Evolutionary conservation across 2,113 vertebrate species (phyloP).

Genomic region (Zosterops pallidus): DNA sequence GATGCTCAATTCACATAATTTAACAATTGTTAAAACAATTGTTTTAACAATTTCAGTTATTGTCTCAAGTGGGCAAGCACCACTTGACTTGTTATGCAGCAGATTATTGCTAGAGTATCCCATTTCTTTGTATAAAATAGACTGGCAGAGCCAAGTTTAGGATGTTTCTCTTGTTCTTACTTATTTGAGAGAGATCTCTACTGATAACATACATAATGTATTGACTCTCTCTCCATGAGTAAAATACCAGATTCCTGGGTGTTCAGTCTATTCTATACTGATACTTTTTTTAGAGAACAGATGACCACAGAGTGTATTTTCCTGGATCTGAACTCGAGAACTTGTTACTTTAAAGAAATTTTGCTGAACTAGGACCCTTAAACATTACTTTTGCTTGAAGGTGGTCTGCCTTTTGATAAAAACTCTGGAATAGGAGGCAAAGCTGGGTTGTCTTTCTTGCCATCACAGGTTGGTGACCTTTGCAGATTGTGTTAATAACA

Average conservation of each 20-base stretch:
- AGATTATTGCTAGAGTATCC: neutral
- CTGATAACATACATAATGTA: neutral
- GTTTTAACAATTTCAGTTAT: neutral
- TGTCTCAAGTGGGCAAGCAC: neutral
- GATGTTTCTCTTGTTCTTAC: neutral
- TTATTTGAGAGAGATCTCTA: neutral
- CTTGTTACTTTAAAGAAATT: neutral
- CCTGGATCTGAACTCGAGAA: neutral
- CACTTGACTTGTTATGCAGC: neutral
- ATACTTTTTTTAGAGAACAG: neutral
- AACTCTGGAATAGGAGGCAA: neutral
- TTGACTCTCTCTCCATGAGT: neutral
- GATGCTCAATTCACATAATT: neutral
- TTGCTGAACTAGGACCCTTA: neutral
- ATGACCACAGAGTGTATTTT: neutral
- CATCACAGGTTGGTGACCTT: neutral
- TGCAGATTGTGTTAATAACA: neutral
- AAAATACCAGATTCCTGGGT: neutral
- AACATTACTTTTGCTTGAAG: neutral
- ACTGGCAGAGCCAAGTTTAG: neutral
- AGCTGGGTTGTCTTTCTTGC: neutral
- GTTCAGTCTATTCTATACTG: neutral
- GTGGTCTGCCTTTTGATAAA: neutral
- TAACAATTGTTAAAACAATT: neutral
- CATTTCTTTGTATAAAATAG: neutral